Percentiles rank a stretch among this genome's conserved stretches.
Evolutionary conservation across 2,888 invertebrate species (phyloP).

Genomic region (Folsomia candida): DNA sequence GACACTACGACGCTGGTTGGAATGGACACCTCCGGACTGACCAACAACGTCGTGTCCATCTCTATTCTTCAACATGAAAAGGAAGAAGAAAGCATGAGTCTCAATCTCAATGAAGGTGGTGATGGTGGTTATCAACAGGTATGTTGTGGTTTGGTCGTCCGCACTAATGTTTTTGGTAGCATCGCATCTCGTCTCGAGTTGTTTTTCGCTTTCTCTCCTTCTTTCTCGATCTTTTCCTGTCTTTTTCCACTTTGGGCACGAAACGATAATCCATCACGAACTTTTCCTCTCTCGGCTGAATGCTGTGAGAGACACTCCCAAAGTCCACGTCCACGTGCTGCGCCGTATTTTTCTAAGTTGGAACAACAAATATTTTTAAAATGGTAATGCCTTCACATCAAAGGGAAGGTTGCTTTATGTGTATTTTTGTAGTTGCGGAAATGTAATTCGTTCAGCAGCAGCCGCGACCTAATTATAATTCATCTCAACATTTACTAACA

Average conservation of each 20-base stretch:
- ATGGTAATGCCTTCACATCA: too few species aligned
- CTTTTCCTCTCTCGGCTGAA: not conserved
- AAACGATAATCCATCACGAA: constrained; percentile 5
- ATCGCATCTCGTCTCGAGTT: not conserved
- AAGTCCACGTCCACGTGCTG: too few species aligned
- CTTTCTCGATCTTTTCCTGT: not conserved
- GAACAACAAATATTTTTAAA: too few species aligned
- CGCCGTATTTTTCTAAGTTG: too few species aligned
- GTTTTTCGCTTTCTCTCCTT: not conserved
- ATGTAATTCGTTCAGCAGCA: too few species aligned
- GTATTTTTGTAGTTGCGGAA: too few species aligned
- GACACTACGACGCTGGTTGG: constrained; percentile 9
- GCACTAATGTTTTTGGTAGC: not conserved
- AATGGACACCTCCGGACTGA: constrained; percentile 17
- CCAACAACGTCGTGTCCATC: constrained; percentile 15
- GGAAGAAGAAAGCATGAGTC: not conserved
- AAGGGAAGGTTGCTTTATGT: too few species aligned
- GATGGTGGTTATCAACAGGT: constrained; percentile 32
- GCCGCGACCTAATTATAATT: too few species aligned
- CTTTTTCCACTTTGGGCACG: not conserved
- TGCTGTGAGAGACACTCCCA: too few species aligned
- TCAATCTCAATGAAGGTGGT: not conserved
- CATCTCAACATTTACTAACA: too few species aligned
- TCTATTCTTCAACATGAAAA: too few species aligned
- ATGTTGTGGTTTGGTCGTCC: constrained; percentile 15